A percentile compares a stretch with the other conserved stretches of the same genome.
Evolutionary conservation across 2,113 vertebrate species (phyloP).

Genomic region (Leptosomus discolor): DNA sequence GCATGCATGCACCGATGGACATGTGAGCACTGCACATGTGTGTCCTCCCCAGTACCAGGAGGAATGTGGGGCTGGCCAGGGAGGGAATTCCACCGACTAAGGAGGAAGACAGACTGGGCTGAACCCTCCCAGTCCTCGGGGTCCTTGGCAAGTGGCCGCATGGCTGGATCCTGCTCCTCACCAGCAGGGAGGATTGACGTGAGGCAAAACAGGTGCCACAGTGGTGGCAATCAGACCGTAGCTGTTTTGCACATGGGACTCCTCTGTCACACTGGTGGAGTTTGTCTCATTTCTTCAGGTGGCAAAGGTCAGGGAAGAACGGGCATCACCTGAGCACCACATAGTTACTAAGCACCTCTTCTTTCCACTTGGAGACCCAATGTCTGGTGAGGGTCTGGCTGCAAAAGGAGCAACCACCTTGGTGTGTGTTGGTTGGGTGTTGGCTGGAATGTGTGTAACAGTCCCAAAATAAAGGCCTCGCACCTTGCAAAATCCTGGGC

Average conservation of each 20-base stretch:
- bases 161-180: background rate
- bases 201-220: background rate
- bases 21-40: rapidly evolving
- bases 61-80: rapidly evolving
- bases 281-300: background rate
- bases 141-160: background rate
- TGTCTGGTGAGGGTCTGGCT: background rate
- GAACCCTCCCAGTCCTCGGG: rapidly evolving
- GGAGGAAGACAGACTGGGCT: background rate
- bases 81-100: background rate
- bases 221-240: background rate
- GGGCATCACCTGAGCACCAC: background rate
- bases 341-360: background rate
- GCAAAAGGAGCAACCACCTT: background rate
- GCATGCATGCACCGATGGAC: rapidly evolving
- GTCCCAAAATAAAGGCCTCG: background rate
- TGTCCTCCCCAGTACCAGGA: background rate
- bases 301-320: background rate
- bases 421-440: rapidly evolving
- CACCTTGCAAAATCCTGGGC: too few species aligned
- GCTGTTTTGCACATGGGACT: background rate
- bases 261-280: background rate
- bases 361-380: background rate
- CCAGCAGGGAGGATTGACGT: rapidly evolving
- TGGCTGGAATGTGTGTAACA: background rate